Evolutionary conservation across 2,113 vertebrate species (phyloP).

Genomic region (Charadrius vociferus): DNA sequence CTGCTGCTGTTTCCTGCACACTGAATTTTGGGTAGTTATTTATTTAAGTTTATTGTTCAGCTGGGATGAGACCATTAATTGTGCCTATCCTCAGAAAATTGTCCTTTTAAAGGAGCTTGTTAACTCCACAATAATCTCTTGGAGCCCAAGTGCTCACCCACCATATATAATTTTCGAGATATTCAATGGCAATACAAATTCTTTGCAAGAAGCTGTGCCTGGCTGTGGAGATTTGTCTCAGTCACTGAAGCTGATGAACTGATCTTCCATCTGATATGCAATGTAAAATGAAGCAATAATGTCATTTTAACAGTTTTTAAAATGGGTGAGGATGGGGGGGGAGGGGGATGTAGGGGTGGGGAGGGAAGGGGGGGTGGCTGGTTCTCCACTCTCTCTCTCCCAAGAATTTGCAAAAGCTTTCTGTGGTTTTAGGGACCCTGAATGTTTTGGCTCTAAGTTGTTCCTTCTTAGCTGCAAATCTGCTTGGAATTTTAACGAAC

Average conservation of each 20-base stretch:
- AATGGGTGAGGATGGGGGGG: neutral
- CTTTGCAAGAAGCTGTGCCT: neutral
- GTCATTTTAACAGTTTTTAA: neutral
- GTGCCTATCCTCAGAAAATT: neutral
- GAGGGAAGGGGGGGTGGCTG: rapidly evolving
- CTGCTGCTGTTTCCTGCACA: neutral
- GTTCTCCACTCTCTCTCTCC: neutral
- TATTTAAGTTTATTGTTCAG: neutral
- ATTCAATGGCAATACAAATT: neutral
- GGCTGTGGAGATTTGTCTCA: neutral
- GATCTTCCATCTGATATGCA: neutral
- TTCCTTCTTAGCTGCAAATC: neutral
- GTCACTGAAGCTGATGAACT: neutral
- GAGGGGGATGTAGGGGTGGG: too few relatives aligned
- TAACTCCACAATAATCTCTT: neutral
- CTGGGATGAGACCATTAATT: neutral
- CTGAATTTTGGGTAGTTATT: neutral
- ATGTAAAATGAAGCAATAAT: neutral
- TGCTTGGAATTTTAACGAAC: neutral
- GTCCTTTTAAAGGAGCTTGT: neutral
- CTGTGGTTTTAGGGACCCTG: neutral
- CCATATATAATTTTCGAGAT: neutral
- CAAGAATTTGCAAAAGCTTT: neutral
- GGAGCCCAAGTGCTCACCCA: neutral
- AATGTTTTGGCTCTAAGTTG: neutral